Base-by-base conservation (phyloP, 92 coral and sea anemone species). In the Siderastrea radians region DNA sequence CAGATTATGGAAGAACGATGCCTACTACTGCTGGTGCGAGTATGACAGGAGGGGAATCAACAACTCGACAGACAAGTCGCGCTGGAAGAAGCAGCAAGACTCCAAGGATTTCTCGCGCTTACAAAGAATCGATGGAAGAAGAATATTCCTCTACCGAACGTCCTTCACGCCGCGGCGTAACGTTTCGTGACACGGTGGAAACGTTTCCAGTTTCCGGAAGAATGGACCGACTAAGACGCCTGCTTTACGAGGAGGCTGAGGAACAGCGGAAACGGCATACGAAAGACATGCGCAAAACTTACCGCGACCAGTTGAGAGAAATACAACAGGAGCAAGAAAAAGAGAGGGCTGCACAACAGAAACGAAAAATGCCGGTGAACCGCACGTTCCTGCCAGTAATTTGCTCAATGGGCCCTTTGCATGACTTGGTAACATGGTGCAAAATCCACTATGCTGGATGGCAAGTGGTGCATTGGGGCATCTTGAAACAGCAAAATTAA, bases 171-270 rank as follows among this genome's bases (percentile, higher is more conserved):
- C 98, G 98, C 19, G 96, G 92, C 14, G 99, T 97, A 55, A 93
- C 93, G 44, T 97, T 97, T 81, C 93, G 93, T 76, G 99, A 97
- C 59, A 88, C 96, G 86, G 96, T 93, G 7, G 94, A 95, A 61
- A 95, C 96, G 10, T 85, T 95, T 68, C 98, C 98, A 12, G 95
- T 97, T 46, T 95, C 97, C 9, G 96, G 96, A 79, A 82, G 98
- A 90, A 89, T 97, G 87, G 99, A 97, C 59, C 89, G 98, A 73
- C 85, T 97, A 57, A 91, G 97, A 57, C 91, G 91, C 17, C 95
- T 94, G 43, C 86, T 97, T 88, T 94, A 97, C 43, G 89, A 87
- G 7, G 98, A 96, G 50, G 93, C 93, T 15, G 89, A 93, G 65
- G 95, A 94, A 59, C 90, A 97, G 87, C 90, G 93, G 84, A 93